phyloP scores from a whole-genome alignment of 2,888 invertebrate genomes.

The Sesia apiformis region DNA sequence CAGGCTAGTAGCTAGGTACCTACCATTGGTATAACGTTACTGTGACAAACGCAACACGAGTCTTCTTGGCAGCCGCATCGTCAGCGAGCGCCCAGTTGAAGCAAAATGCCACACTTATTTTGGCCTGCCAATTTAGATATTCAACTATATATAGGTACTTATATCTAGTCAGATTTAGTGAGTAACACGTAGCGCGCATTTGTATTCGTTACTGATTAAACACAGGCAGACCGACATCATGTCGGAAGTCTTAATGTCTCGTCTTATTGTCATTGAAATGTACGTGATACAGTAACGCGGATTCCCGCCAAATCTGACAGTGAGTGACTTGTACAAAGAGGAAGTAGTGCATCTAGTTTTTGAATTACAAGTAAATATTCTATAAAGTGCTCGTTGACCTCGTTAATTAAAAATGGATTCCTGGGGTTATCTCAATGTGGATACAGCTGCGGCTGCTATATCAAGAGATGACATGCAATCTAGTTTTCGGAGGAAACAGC shows the following conservation, averaged over 20 bases:
- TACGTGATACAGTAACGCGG: conserved; percentile 14
- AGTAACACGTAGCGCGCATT: conserved; percentile 24
- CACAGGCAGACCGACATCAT: conserved; percentile 23
- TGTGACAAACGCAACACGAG: conserved; percentile 62
- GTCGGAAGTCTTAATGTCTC: conserved; percentile 19
- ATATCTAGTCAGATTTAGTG: conserved; percentile 17
- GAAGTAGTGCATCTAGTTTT: background rate
- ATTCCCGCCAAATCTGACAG: conserved; percentile 38
- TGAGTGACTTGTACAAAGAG: conserved; percentile 17
- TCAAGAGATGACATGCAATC: conserved; percentile 79
- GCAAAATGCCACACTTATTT: conserved; percentile 74
- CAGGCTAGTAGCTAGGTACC: too few species aligned
- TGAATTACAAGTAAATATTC: background rate
- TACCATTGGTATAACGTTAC: conserved; percentile 6
- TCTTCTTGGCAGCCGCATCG: conserved; percentile 59
- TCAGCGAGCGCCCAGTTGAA: conserved; percentile 59
- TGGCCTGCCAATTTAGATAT: conserved; percentile 69
- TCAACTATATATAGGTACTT: conserved; percentile 33
- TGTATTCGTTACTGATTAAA: conserved; percentile 22
- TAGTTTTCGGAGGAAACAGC: conserved; percentile 65
- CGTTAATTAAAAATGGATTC: conserved; percentile 74
- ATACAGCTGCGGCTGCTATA: conserved; percentile 78
- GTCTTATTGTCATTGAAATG: conserved; percentile 11
- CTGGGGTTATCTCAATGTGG: conserved; percentile 81
- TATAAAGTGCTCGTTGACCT: too few species aligned